phyloP scores from a whole-genome alignment of 2,888 invertebrate species.

The Amphipoea lucens region DNA sequence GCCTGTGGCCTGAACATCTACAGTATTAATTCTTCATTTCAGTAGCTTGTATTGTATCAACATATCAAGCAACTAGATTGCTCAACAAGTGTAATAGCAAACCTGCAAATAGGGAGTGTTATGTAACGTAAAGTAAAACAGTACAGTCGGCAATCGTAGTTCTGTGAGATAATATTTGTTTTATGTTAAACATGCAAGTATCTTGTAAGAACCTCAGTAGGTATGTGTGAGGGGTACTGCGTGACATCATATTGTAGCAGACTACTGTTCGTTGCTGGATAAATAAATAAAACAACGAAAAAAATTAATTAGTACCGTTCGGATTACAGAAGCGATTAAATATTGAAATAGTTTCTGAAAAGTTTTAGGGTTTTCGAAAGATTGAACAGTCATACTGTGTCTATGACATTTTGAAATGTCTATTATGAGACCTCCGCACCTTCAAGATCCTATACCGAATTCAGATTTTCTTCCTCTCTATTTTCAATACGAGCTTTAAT shows the following conservation, averaged over 20 bases:
- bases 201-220: conserved; percentile 15
- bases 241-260: conserved; percentile 57
- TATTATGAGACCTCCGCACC: too few relatives aligned
- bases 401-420: background rate
- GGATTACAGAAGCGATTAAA: background rate
- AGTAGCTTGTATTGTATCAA: conserved; percentile 46
- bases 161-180: conserved; percentile 66
- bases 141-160: conserved; percentile 38
- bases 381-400: background rate
- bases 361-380: background rate
- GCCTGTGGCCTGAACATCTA: background rate
- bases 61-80: conserved; percentile 52
- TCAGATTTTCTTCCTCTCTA: background rate
- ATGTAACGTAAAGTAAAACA: conserved; percentile 59
- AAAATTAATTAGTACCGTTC: background rate
- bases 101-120: conserved; percentile 51
- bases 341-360: background rate
- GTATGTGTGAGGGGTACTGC: conserved; percentile 26
- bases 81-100: conserved; percentile 45
- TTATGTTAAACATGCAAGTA: conserved; percentile 53
- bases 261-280: conserved; percentile 15
- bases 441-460: background rate
- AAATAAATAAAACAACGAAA: conserved; percentile 24
- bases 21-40: conserved; percentile 23
- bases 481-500: background rate